Conservation (phyloP, 37 sponge, comb jelly and placozoan species). For the Dysidea cf. avara region DNA sequence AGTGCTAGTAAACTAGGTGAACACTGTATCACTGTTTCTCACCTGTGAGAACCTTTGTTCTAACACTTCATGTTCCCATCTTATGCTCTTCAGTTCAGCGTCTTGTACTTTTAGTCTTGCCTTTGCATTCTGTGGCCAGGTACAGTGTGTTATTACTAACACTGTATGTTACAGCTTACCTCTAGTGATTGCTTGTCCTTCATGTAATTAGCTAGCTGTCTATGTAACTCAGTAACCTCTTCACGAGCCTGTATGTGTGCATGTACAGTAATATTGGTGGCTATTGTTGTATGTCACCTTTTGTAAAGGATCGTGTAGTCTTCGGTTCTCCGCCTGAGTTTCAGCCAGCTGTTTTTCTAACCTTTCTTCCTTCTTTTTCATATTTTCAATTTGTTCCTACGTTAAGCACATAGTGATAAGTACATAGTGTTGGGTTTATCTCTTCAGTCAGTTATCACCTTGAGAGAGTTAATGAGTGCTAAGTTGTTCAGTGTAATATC, state of each 20-base stretch:
- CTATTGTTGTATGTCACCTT: conserved; percentile 31
- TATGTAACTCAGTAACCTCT: conserved; percentile 90
- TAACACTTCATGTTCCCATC: conserved; percentile 98
- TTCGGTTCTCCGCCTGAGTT: conserved; percentile 89
- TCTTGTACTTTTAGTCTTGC: conserved; percentile 92
- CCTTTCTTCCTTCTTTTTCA: conserved; percentile 96
- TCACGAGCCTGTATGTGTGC: conserved; percentile 60
- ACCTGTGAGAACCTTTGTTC: conserved; percentile 94
- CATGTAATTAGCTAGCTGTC: conserved; percentile 89
- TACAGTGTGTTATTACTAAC: background rate
- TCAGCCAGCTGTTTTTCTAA: conserved; percentile 93
- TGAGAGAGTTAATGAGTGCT: conserved; percentile 96
- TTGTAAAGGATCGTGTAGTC: conserved; percentile 88
- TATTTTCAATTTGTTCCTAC: conserved; percentile 97
- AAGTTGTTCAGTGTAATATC: conserved; percentile 99
- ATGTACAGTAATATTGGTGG: background rate
- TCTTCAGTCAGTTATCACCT: conserved; percentile 53
- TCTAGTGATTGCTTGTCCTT: conserved; percentile 88
- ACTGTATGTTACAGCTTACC: conserved; percentile 36
- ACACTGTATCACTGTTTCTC: background rate
- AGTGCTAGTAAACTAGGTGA: background rate
- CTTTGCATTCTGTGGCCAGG: conserved; percentile 79
- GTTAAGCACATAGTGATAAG: background rate
- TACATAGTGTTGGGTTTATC: background rate
- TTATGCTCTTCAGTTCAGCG: conserved; percentile 86